Conservation (phyloP, 92 coral and sea anemone species). For the Ricordea florida region DNA sequence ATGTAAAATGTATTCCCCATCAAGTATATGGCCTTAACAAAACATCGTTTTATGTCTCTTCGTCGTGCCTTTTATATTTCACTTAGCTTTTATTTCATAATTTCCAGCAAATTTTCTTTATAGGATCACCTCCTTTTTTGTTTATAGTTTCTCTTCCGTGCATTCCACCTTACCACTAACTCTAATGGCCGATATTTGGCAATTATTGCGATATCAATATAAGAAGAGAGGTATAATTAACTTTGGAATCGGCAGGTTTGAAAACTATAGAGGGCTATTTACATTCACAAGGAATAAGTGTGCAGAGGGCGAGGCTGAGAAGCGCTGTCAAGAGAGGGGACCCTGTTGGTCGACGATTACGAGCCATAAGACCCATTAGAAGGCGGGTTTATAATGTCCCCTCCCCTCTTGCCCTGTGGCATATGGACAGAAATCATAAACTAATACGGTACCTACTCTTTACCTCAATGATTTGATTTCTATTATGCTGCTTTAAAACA, state of each 20-base stretch:
- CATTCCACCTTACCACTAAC: background rate
- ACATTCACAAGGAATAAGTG: constrained; percentile 35
- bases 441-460: too few species aligned
- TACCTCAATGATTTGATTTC: too few species aligned
- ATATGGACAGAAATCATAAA: too few species aligned
- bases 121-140: too few species aligned
- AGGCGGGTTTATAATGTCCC: constrained; percentile 52
- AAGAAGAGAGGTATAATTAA: too few species aligned
- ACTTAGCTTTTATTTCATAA: too few species aligned
- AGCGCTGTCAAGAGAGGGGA: constrained; percentile 62
- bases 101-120: too few species aligned
- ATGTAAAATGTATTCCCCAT: too few species aligned
- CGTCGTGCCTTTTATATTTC: too few species aligned
- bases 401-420: constrained; percentile 54
- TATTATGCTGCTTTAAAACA: background rate
- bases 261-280: constrained; percentile 63
- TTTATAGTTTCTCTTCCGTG: background rate
- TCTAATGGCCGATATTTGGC: background rate
- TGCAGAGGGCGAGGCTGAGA: constrained; percentile 60
- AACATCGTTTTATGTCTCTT: background rate
- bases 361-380: constrained; percentile 55
- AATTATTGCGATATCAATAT: too few species aligned
- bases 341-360: constrained; percentile 57
- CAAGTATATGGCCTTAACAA: too few species aligned
- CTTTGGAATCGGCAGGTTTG: constrained; percentile 1